Evolutionary conservation across 1,140 invertebrate species (phyloP).

Genomic region (Halesus radiatus): DNA sequence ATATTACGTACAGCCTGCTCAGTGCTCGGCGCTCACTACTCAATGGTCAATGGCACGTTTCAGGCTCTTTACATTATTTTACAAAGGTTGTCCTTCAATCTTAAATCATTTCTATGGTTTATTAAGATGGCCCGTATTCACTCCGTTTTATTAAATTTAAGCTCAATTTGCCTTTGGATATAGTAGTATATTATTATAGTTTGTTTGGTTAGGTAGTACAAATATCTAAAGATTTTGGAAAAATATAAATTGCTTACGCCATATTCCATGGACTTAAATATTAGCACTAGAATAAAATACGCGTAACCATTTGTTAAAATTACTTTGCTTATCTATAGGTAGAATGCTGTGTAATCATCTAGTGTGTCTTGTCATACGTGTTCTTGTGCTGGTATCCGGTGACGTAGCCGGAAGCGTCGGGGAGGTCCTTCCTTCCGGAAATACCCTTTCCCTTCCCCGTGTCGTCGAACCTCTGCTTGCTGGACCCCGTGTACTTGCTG

Average conservation of each 20-base stretch:
- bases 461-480: conserved; percentile 90
- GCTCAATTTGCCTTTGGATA: no score
- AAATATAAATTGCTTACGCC: conserved; percentile 35
- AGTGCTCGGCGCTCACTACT: no score
- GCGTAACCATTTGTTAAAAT: conserved; percentile 14
- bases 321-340: not conserved
- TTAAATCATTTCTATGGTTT: no score
- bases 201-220: not conserved
- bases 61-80: no score
- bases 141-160: no score
- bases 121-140: no score
- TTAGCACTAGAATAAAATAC: conserved; percentile 4
- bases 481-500: conserved; percentile 91
- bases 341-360: conserved; percentile 53
- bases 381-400: conserved; percentile 91
- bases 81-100: no score
- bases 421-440: conserved; percentile 84
- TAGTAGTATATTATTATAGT: no score
- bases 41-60: no score
- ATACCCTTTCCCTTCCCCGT: conserved; percentile 91
- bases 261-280: conserved; percentile 11
- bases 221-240: conserved; percentile 26
- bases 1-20: no score
- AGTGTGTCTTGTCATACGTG: conserved; percentile 76
- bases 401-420: conserved; percentile 88